These are phyloP conservation scores for Zygothrica quintamaculata DNA, from an alignment of 2,888 invertebrate species.

Conservation along the genomic window DNA sequence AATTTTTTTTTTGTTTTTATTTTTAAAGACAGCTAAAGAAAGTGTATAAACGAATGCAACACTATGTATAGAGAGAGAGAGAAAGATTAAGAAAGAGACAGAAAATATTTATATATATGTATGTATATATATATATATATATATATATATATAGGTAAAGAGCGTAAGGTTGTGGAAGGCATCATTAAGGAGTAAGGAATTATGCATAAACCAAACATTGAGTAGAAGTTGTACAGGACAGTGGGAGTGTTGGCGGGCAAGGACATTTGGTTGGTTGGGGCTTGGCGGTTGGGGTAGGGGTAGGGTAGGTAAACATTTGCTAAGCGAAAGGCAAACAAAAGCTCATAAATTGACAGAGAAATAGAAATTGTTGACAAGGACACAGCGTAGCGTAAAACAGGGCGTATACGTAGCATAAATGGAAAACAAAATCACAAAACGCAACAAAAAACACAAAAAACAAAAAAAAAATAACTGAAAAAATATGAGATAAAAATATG, in stretches of 20 bases:
- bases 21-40: constrained; percentile 33
- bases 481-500: neutral
- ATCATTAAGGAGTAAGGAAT: constrained; percentile 65
- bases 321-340: constrained; percentile 77
- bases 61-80: constrained; percentile 34
- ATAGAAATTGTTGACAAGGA: constrained; percentile 68
- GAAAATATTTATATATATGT: too few species aligned
- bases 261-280: too few species aligned
- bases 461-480: constrained; percentile 19
- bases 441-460: constrained; percentile 14
- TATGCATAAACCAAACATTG: constrained; percentile 59
- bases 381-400: constrained; percentile 56
- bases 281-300: neutral
- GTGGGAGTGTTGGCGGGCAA: constrained; percentile 17
- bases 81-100: neutral
- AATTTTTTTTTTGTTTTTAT: too few species aligned
- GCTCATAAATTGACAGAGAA: constrained; percentile 72
- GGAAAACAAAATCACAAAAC: constrained; percentile 10
- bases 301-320: constrained; percentile 70
- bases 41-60: constrained; percentile 45
- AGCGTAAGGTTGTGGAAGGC: constrained; percentile 17
- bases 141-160: neutral
- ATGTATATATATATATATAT: too few species aligned
- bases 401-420: constrained; percentile 61
- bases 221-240: neutral